Base-by-base conservation (phyloP, 2,113 vertebrate species). In the Pionites leucogaster region DNA sequence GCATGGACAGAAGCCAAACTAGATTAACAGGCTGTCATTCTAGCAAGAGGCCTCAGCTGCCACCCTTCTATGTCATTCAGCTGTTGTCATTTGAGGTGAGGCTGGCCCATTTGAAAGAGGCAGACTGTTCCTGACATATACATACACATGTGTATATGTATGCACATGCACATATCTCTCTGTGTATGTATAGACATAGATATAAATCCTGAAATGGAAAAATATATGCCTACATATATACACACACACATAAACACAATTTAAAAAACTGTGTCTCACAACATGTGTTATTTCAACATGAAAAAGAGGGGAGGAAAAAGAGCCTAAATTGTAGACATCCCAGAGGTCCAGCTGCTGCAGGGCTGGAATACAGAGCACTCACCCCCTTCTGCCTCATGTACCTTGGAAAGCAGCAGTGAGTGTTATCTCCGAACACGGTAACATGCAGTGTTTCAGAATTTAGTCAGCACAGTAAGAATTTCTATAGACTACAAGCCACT, bases 11-110 rank as follows among this genome's bases (percentile, higher is more conserved):
- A 95, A 93, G 93, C 91, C 94, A 97, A 97, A 92, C 69, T 79
- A 93, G 92, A 97, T 97, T 89, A 97, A 90, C 92, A 96, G 82
- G 78, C 83, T 93, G 90, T 95, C 95, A 95, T 80, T 96, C 63
- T 60, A 86, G 81, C 42, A 83, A 96, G 88, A 94, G 68, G 85
- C 86, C 94, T 93, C 92, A 94, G 88, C 86, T 97, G 92, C 84
- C 74, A 93, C 50, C 14, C 62, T 83, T 67, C 75, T 71, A 53
- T 94, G 78, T 91, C 91, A 92, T 85, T 97, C 93, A 94, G 92
- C 88, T 94, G 91, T 96, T 96, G 81, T 96, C 87, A 90, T 92
- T 95, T 95, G 84, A 94, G 42, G 82, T 69, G 76, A 85, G 72
- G 67, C 67, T 82, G 79, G 88, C 93, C 88, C 90, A 63, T 89